These are phyloP conservation scores for Deroptyus accipitrinus DNA, from an alignment of 2,113 vertebrate species.

Conservation along the genomic window DNA sequence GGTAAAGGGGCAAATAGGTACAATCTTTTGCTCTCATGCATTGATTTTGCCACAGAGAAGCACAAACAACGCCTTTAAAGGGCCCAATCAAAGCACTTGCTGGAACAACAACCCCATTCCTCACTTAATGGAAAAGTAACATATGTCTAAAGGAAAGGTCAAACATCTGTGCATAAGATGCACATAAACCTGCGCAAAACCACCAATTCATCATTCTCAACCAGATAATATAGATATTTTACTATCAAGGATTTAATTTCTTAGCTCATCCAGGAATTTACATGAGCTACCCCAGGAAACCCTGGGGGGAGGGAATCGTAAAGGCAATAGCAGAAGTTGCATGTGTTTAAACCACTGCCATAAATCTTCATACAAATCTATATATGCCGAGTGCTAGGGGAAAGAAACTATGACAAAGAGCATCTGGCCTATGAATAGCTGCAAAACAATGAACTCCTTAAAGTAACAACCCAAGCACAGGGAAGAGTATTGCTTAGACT, in stretches of 20 bases:
- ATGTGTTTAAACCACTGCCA: background rate
- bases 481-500: background rate
- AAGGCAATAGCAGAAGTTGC: background rate
- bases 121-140: background rate
- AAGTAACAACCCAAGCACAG: background rate
- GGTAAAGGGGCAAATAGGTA: background rate
- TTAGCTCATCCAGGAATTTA: background rate
- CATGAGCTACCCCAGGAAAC: background rate
- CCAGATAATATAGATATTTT: conserved; percentile 14
- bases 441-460: background rate
- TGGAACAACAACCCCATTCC: background rate
- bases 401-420: background rate
- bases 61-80: conserved; percentile 20
- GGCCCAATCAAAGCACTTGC: background rate
- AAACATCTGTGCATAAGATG: conserved; percentile 31
- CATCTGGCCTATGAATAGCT: background rate
- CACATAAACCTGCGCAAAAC: background rate
- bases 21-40: background rate
- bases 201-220: background rate
- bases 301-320: background rate
- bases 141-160: background rate
- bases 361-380: background rate
- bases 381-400: background rate
- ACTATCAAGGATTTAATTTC: conserved; percentile 3
- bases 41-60: background rate